A percentile compares a stretch with the other conserved stretches of the same genome.
Conservation (phyloP, 2,888 invertebrate species). For the Hydrotaea cyrtoneurina region DNA sequence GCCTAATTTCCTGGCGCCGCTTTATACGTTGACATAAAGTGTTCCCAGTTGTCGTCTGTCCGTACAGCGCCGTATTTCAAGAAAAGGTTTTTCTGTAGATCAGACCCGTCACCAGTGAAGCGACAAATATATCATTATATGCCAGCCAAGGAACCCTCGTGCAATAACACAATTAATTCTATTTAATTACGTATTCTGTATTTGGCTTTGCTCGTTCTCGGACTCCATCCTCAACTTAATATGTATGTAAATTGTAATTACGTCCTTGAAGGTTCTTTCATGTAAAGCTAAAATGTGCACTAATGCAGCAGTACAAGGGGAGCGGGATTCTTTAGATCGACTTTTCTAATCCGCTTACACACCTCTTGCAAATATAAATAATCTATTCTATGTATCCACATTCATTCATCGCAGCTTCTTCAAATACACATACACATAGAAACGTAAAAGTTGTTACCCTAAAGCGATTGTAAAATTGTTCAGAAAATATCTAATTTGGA, state of each 20-base stretch:
- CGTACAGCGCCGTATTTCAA: no score
- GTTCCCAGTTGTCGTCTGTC: no score
- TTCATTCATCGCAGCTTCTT: not conserved
- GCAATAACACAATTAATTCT: not conserved
- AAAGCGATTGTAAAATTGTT: not conserved
- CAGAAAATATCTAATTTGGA: constrained; percentile 9
- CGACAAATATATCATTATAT: not conserved
- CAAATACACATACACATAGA: not conserved
- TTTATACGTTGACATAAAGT: no score
- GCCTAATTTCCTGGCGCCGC: no score
- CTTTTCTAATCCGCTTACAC: no score
- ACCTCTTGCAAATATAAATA: no score
- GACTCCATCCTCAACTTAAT: not conserved
- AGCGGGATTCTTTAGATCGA: no score
- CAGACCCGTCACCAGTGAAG: no score
- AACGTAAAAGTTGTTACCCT: not conserved
- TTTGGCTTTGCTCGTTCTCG: not conserved
- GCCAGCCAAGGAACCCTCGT: not conserved
- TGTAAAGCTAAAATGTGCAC: no score
- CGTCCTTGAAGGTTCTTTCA: no score
- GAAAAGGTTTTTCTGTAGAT: no score
- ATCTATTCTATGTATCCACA: not conserved
- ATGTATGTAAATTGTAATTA: not conserved
- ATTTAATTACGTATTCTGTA: not conserved
- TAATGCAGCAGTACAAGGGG: no score